Percentiles rank a stretch among this genome's conserved stretches.
These are phyloP conservation scores for Eupeodes corollae DNA, from an alignment of 1,140 invertebrate species.

Conservation along the genomic window DNA sequence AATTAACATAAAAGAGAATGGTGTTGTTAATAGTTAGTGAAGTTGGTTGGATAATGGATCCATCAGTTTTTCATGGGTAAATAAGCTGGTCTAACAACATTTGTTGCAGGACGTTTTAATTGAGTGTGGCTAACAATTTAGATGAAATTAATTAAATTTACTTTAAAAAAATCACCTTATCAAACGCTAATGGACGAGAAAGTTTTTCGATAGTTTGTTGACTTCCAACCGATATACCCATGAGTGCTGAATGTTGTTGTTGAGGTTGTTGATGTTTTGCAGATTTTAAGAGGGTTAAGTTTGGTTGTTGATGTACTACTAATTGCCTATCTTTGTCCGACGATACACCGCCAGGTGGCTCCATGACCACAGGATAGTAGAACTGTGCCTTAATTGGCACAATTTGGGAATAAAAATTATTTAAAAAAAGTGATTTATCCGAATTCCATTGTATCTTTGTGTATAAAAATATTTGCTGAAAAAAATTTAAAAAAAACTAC, in stretches of 20 bases:
- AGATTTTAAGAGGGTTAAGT: background rate
- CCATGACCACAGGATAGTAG: conserved; percentile 19
- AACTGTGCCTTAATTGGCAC: conserved; percentile 9
- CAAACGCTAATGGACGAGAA: conserved; percentile 33
- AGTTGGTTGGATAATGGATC: too few species aligned
- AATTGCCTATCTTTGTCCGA: conserved; percentile 24
- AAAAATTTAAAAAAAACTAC: background rate
- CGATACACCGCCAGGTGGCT: conserved; percentile 23
- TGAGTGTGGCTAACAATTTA: too few species aligned
- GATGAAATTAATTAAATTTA: too few species aligned
- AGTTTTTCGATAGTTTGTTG: conserved; percentile 26
- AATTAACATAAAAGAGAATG: background rate
- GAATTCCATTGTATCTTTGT: conserved; percentile 33
- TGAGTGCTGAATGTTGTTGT: conserved; percentile 11
- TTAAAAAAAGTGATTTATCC: conserved; percentile 15
- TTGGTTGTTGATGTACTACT: conserved; percentile 8
- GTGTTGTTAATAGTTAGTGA: background rate
- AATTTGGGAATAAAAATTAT: conserved; percentile 1
- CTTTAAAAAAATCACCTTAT: conserved; percentile 25
- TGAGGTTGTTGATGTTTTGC: conserved; percentile 3
- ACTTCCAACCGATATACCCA: background rate
- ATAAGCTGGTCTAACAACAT: too few species aligned
- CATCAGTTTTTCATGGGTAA: too few species aligned
- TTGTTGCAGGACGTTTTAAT: too few species aligned
- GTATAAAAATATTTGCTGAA: conserved; percentile 29